These are phyloP conservation scores for Eurois occulta DNA, from an alignment of 2,888 invertebrate genomes.

Conservation along the genomic window DNA sequence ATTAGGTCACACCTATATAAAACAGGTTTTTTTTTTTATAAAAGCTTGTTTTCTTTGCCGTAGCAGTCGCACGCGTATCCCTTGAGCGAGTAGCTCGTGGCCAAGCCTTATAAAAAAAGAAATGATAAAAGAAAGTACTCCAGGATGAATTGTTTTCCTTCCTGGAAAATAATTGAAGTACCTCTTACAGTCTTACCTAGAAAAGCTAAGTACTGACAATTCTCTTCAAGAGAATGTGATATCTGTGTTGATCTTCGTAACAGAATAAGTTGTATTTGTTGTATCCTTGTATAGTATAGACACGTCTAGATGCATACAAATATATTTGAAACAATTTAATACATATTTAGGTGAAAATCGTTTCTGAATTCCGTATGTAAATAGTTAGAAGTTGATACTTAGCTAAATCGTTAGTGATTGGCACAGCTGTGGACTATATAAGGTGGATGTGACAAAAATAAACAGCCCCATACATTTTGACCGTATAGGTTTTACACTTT, in stretches of 20 bases:
- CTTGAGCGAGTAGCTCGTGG: background rate
- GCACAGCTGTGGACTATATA: no score
- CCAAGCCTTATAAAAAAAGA: background rate
- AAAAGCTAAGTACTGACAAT: background rate
- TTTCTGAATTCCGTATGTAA: no score
- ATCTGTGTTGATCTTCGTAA: slow-evolving; percentile 15
- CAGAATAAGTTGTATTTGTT: slow-evolving; percentile 9
- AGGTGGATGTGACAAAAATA: no score
- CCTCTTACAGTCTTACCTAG: background rate
- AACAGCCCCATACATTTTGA: no score
- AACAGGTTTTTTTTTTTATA: no score
- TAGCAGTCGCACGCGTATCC: background rate
- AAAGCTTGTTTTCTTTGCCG: background rate
- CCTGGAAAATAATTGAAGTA: slow-evolving; percentile 5
- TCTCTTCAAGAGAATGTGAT: slow-evolving; percentile 12
- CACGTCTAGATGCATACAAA: background rate
- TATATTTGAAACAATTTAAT: no score
- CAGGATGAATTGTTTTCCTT: background rate
- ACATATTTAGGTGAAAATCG: no score
- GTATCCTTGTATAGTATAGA: slow-evolving; percentile 5
- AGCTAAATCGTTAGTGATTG: no score
- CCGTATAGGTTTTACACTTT: no score
- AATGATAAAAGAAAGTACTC: slow-evolving; percentile 1
- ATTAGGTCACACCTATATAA: no score
- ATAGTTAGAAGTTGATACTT: no score